Conservation (phyloP, 2,797 vertebrate genomes). For the Microcaecilia unicolor region DNA sequence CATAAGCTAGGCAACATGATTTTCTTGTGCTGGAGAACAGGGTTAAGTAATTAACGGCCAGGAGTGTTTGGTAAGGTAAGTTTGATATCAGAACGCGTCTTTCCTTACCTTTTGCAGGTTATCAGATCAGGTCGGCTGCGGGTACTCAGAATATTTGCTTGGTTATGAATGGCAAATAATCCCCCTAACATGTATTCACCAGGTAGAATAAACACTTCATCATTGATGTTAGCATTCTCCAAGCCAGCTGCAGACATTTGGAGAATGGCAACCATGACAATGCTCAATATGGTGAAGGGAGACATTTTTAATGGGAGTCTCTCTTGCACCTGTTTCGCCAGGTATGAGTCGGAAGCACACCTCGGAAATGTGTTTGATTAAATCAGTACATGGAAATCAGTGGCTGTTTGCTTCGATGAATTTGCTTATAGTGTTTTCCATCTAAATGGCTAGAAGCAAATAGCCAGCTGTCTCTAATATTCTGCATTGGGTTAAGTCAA, state of each 20-base stretch:
- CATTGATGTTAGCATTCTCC: neutral
- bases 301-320: neutral
- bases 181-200: slow-evolving; percentile 34
- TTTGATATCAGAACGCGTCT: neutral
- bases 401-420: neutral
- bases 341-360: too few species aligned
- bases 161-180: slow-evolving; percentile 38
- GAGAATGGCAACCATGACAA: neutral
- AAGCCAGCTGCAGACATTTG: neutral
- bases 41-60: too few species aligned
- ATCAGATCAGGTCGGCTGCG: neutral
- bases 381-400: slow-evolving; percentile 1
- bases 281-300: neutral
- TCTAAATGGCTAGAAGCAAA: too few species aligned
- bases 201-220: neutral
- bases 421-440: neutral
- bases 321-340: too few species aligned
- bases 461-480: too few species aligned
- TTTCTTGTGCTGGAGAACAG: too few species aligned
- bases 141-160: accelerated
- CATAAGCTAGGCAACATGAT: too few species aligned
- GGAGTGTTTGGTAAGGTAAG: too few species aligned
- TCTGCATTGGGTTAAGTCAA: too few species aligned
- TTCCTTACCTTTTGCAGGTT: neutral
- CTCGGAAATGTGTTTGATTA: neutral